Conservation (phyloP, 2,888 invertebrate species). For the Drosophila lacicola region DNA sequence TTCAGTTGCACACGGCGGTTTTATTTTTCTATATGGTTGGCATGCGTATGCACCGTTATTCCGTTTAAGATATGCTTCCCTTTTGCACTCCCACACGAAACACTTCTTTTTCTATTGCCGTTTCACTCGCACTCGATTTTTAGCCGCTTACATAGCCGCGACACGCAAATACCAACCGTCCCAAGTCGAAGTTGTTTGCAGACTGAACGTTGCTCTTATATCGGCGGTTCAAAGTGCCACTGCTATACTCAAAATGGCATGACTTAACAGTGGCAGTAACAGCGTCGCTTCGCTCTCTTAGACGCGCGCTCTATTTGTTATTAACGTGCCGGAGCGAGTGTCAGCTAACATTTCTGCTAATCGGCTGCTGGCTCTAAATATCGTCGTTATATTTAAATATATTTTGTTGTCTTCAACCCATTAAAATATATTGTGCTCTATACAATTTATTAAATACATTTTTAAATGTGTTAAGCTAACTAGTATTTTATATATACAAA, state of each 20-base stretch:
- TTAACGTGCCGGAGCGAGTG: neutral
- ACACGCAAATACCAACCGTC: constrained; percentile 46
- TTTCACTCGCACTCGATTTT: constrained; percentile 60
- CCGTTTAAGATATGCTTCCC: constrained; percentile 41
- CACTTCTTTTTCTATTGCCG: constrained; percentile 42
- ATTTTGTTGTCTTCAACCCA: no score
- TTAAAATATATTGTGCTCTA: neutral
- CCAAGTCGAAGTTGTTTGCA: constrained; percentile 55
- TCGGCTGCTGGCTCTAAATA: neutral
- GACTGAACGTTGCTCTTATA: constrained; percentile 55
- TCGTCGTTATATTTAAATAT: neutral
- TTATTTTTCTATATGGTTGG: constrained; percentile 8
- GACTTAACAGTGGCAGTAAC: constrained; percentile 11
- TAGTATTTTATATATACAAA: constrained; percentile 2
- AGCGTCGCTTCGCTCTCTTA: constrained; percentile 18
- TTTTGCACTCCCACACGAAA: constrained; percentile 51
- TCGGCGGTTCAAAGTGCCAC: neutral
- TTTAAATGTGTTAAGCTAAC: neutral
- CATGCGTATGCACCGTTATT: constrained; percentile 69
- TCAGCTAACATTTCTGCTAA: constrained; percentile 16
- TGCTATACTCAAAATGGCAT: constrained; percentile 48
- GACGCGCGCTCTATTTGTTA: neutral
- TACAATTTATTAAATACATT: neutral
- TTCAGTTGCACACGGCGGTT: constrained; percentile 43
- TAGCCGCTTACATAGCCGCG: constrained; percentile 38